Evolutionary conservation across 2,888 invertebrate species (phyloP).

Genomic region (Reticulitermes lucifugus): DNA sequence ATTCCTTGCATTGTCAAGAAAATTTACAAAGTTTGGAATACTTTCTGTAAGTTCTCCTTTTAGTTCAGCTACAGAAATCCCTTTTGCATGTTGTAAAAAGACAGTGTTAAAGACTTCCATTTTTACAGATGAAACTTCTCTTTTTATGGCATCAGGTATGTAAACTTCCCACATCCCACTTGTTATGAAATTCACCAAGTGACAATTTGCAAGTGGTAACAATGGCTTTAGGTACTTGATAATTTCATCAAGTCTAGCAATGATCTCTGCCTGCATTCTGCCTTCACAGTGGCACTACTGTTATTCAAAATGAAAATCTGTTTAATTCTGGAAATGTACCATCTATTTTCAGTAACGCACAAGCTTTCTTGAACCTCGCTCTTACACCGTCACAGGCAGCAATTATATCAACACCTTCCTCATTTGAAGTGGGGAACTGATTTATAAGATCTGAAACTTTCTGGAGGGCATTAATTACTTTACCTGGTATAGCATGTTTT

Average conservation of each 20-base stretch:
- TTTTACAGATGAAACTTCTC: constrained; percentile 63
- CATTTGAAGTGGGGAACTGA: constrained; percentile 74
- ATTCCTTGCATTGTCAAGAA: constrained; percentile 34
- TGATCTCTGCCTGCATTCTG: constrained; percentile 28
- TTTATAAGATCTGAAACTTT: constrained; percentile 72
- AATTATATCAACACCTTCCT: constrained; percentile 74
- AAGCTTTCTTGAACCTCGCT: constrained; percentile 75
- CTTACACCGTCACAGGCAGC: constrained; percentile 73
- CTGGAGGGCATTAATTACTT: constrained; percentile 67
- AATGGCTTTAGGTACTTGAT: constrained; percentile 70
- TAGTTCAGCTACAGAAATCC: too few species aligned
- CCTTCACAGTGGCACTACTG: constrained; percentile 25
- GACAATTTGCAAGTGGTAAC: constrained; percentile 76
- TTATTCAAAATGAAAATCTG: constrained; percentile 69
- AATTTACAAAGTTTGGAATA: constrained; percentile 28
- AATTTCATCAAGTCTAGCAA: constrained; percentile 64
- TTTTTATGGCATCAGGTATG: constrained; percentile 68
- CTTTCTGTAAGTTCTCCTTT: not conserved
- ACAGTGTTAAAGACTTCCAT: constrained; percentile 43
- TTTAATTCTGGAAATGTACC: constrained; percentile 68
- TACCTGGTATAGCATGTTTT: constrained; percentile 62
- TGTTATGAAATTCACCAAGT: constrained; percentile 81
- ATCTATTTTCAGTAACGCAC: constrained; percentile 74
- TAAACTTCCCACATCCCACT: constrained; percentile 73
- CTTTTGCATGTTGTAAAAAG: constrained; percentile 19